Base-by-base conservation (phyloP, 2,113 vertebrate genomes). In the Hiodon alosoides region DNA sequence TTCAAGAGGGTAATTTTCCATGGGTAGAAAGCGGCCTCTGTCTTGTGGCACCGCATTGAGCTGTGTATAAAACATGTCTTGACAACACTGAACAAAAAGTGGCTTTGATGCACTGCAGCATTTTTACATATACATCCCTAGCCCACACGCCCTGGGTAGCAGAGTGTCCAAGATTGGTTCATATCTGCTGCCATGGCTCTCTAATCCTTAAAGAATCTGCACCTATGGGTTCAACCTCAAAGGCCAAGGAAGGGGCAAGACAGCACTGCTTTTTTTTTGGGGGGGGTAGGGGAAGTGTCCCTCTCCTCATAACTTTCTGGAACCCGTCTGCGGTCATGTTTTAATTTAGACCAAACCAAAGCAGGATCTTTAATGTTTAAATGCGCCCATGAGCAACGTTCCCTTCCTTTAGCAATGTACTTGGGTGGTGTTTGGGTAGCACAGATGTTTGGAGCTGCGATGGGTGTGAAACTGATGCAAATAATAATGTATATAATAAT, bases 81-180 rank as follows among this genome's bases (percentile, higher is more conserved):
- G 51, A 52, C 57, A 52, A 46, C 7, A 14, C 54, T 13, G 13
- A 16, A 9, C 7, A 11, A 13, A 71, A 14, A 31, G 53, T 10
- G 52, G 17, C 61, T 70, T 57, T 71, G 72, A 74, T 53, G 11
- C 55, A 60, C 5, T 59, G 57, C 31, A 13, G 57, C 17, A 72
- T 72, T 60, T 60, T 60, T 31, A 71, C 9, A 58, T 5, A 7
- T 48, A 47, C 57, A 70, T 17, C 10, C 4, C 4, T 47, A 47
- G 64, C 7, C 3, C 16, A 31, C 31, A 31, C 31, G 31, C 31
- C 2, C 31, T 31, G 31, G 31, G 31, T 31, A 31, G 31, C 31
- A 31, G 31, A 31, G 48, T 17, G 64, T 4, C 10, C 46, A 47
- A 9, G 8, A 66, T 10, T 17, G 61, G 16, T 31, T 2, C 31